These are phyloP conservation scores for Cantharis flavilabris DNA, from an alignment of 2,888 invertebrate genomes.

Conservation along the genomic window DNA sequence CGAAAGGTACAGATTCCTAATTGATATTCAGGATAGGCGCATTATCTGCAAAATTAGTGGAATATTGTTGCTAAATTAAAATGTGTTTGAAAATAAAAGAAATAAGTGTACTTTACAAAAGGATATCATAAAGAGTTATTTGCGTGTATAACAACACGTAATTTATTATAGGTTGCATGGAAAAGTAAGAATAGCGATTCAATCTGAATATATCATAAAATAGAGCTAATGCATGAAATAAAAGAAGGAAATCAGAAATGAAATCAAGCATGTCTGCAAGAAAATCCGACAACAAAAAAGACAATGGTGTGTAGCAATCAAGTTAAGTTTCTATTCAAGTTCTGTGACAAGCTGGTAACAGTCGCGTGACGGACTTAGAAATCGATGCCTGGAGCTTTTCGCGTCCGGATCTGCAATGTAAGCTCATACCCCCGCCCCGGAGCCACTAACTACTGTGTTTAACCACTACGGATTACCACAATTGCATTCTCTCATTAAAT, in stretches of 20 bases:
- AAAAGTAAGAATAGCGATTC: background rate
- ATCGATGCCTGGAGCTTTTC: constrained; percentile 28
- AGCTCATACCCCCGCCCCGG: constrained; percentile 10
- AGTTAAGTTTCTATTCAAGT: constrained; percentile 4
- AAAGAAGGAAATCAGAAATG: constrained; percentile 17
- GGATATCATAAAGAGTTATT: background rate
- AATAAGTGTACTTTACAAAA: background rate
- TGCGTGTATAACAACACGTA: background rate
- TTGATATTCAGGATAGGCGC: too few species aligned
- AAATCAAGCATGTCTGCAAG: constrained; percentile 26
- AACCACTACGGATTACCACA: constrained; percentile 28
- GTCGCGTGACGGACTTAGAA: constrained; percentile 27
- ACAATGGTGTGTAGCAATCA: background rate
- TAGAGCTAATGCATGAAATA: background rate
- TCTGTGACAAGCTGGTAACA: constrained; percentile 24
- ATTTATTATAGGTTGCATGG: background rate
- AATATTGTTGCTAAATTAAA: background rate
- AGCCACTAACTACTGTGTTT: constrained; percentile 27
- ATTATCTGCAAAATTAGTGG: background rate
- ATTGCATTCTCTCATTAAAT: constrained; percentile 14
- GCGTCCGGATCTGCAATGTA: constrained; percentile 25
- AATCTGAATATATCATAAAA: background rate
- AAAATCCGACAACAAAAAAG: constrained; percentile 5
- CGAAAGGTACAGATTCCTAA: too few species aligned
- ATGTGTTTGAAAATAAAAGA: background rate